phyloP scores from a whole-genome alignment of 2,113 vertebrate species.

The Callionymus lyra region DNA sequence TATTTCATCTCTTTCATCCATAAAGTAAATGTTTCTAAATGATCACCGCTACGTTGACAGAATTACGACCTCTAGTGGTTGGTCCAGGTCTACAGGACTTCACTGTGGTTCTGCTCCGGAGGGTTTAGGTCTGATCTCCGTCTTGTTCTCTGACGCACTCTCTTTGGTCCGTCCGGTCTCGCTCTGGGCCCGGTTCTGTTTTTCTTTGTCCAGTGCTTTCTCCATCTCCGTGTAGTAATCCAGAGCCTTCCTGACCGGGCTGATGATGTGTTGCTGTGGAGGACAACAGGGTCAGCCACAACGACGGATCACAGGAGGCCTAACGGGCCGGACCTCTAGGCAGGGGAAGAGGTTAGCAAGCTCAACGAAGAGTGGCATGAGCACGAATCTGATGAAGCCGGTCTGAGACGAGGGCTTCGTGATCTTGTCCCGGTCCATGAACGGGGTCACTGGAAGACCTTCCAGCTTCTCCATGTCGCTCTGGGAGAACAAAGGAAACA shows the following conservation, averaged over 20 bases:
- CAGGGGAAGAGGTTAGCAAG: slow-evolving; percentile 70
- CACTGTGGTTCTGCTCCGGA: slow-evolving; percentile 3
- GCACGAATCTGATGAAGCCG: slow-evolving; percentile 71
- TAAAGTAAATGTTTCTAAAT: too few species aligned
- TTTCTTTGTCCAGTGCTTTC: slow-evolving; percentile 65
- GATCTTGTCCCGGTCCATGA: slow-evolving; percentile 75
- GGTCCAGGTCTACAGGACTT: not conserved
- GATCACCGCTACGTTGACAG: too few species aligned
- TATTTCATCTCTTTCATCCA: too few species aligned
- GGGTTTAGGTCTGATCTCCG: slow-evolving; percentile 11
- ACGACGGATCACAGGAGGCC: too few species aligned
- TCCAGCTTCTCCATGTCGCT: slow-evolving; percentile 74
- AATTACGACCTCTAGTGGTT: too few species aligned
- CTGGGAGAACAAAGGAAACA: slow-evolving; percentile 32
- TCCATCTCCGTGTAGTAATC: slow-evolving; percentile 76
- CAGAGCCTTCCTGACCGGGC: slow-evolving; percentile 67
- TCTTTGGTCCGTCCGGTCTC: slow-evolving; percentile 45
- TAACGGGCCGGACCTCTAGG: slow-evolving; percentile 54
- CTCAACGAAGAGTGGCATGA: slow-evolving; percentile 70
- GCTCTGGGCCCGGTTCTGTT: slow-evolving; percentile 46
- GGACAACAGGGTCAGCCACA: too few species aligned
- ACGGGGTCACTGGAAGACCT: slow-evolving; percentile 71
- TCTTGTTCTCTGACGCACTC: slow-evolving; percentile 12
- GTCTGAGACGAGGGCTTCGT: slow-evolving; percentile 71
- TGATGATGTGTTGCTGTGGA: slow-evolving; percentile 67